Evolutionary conservation across 2,113 vertebrate species (phyloP), one percentile per base, ranked within the genome.

Genomic region (Hippocampus guttulatus): DNA sequence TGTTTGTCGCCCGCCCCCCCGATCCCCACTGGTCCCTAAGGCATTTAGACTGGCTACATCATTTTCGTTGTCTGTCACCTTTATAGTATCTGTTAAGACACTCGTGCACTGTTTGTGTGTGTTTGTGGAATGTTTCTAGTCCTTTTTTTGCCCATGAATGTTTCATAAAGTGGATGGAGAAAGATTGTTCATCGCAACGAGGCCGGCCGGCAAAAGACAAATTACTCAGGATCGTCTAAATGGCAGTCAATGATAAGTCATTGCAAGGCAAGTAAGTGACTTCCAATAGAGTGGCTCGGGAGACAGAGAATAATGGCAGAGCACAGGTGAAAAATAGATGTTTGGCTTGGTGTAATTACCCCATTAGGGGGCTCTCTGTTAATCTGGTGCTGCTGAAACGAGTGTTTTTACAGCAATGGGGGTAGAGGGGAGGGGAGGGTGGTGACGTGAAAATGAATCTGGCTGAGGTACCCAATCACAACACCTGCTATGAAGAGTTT

Each of bases 221-320:
- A 98, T 97, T 93, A 92, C 94, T 90, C 89, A 91, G 90, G 92
- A 95, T 92, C 92, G 89, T 93, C 94, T 92, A 91, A 93, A 92
- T 92, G 92, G 91, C 96, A 97, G 94, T 94, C 95, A 95, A 95
- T 97, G 95, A 98, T 97, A 96, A 96, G 94, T 97, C 95, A 95
- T 94, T 94, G 95, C 95, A 94, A 93, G 91, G 92, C 94, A 93
- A 94, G 94, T 92, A 92, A 95, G 94, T 95, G 93, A 91, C 94
- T 95, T 94, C 93, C 92, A 95, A 93, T 93, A 92, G 94, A 95
- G 94, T 94, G 93, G 94, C 93, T 94, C 91, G 92, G 93, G 93
- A 94, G 94, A 95, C 94, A 90, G 90, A 92, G 94, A 96, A 95
- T 94, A 94, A 95, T 93, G 92, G 95, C 90, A 93, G 93, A 93